Percentiles rank a stretch among this genome's conserved stretches.
Evolutionary conservation across 2,113 vertebrate species (phyloP).

Genomic region (Misgurnus mizolepis): DNA sequence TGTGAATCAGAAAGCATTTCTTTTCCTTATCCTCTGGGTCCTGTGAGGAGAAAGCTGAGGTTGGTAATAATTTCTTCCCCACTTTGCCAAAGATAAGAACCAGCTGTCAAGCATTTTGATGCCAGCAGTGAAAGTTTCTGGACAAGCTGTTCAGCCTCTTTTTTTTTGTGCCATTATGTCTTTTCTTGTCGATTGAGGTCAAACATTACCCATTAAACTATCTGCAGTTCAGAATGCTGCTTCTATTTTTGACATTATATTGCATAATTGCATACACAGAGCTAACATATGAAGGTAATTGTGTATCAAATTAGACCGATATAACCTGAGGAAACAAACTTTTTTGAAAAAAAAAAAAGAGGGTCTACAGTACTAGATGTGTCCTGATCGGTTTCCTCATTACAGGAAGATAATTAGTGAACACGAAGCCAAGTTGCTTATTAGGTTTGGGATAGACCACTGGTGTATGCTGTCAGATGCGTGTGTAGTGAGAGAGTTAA

Average conservation of each 20-base stretch:
- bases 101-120: constrained; percentile 40
- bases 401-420: constrained; percentile 44
- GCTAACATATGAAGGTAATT: neutral
- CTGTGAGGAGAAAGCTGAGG: constrained; percentile 30
- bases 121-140: constrained; percentile 8
- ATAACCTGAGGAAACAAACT: neutral
- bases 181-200: constrained; percentile 17
- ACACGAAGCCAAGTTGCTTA: constrained; percentile 33
- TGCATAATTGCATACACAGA: neutral
- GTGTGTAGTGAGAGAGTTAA: constrained; percentile 20
- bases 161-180: neutral
- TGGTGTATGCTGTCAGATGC: constrained; percentile 33
- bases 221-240: neutral
- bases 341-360: neutral
- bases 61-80: constrained; percentile 12
- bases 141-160: constrained; percentile 36
- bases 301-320: neutral
- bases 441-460: constrained; percentile 15
- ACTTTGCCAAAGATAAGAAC: constrained; percentile 24
- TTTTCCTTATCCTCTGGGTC: neutral
- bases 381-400: constrained; percentile 42
- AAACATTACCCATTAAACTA: neutral
- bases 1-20: constrained; percentile 1
- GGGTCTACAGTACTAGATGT: constrained; percentile 2
- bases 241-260: neutral